A percentile compares a stretch with the other conserved stretches of the same genome.
Evolutionary conservation across 2,797 vertebrate species (phyloP).

Genomic region (Pipistrellus pipistrellus): DNA sequence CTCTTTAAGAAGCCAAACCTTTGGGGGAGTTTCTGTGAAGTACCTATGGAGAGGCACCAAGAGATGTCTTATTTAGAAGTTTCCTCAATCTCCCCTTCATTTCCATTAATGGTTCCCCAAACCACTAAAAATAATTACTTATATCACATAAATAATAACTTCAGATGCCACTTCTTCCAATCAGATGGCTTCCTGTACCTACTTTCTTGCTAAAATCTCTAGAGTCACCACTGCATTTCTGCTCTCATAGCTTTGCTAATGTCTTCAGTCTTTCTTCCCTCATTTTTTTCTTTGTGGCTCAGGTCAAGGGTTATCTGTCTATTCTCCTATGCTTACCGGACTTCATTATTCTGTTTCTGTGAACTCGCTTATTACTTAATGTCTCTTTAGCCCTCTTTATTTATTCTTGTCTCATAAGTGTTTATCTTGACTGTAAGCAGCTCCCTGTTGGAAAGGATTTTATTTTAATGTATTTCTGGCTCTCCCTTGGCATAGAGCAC

Average conservation of each 20-base stretch:
- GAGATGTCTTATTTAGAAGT: not conserved
- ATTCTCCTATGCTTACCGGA: not conserved
- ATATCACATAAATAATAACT: not conserved
- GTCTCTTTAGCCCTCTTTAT: not conserved
- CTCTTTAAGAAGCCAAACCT: not conserved
- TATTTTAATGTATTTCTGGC: not conserved
- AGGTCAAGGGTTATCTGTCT: not conserved
- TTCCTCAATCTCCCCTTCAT: not conserved
- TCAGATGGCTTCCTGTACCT: not conserved
- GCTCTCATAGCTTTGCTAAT: not conserved
- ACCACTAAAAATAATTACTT: not conserved
- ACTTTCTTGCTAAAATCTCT: not conserved
- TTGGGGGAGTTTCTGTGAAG: not conserved
- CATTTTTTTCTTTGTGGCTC: not conserved
- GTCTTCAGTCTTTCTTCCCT: not conserved
- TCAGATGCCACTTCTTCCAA: not conserved
- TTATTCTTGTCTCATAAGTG: not conserved
- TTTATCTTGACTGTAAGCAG: constrained; percentile 4
- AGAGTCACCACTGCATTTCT: not conserved
- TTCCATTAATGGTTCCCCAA: not conserved
- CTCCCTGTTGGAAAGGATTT: not conserved
- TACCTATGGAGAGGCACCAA: not conserved
- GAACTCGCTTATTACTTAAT: not conserved
- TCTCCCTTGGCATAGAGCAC: not conserved
- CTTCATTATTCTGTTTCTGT: constrained; percentile 22